phyloP scores from a whole-genome alignment of 2,888 invertebrate genomes.

The Drosophila leonis region DNA sequence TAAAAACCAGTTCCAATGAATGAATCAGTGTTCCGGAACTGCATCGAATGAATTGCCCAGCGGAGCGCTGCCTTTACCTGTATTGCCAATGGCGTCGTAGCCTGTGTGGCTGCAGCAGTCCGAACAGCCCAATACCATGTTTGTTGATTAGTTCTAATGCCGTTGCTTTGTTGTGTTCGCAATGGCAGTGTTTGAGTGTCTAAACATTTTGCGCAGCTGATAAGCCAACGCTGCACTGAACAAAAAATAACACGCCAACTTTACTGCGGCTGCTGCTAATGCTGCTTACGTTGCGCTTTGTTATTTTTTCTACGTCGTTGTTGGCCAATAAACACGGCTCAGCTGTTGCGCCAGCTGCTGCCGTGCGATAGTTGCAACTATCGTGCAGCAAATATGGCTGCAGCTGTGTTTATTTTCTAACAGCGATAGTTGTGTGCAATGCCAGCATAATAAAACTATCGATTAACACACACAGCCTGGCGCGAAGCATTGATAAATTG shows the following conservation, averaged over 20 bases:
- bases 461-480: background rate
- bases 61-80: constrained; percentile 44
- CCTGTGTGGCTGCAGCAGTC: constrained; percentile 85
- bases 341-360: constrained; percentile 27
- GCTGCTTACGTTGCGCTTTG: constrained; percentile 55
- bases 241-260: constrained; percentile 8
- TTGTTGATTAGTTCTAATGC: background rate
- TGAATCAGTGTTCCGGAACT: constrained; percentile 8
- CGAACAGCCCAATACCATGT: constrained; percentile 57
- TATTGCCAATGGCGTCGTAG: constrained; percentile 82
- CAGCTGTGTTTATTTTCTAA: constrained; percentile 13
- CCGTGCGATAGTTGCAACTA: constrained; percentile 1
- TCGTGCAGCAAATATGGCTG: constrained; percentile 19
- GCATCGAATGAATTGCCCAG: background rate
- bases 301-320: constrained; percentile 13
- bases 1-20: background rate
- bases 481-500: background rate
- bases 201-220: constrained; percentile 38
- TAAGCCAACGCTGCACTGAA: constrained; percentile 5
- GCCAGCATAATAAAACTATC: background rate
- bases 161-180: constrained; percentile 9
- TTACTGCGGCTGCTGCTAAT: constrained; percentile 21
- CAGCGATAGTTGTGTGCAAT: constrained; percentile 16
- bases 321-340: constrained; percentile 26
- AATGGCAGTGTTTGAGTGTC: constrained; percentile 17